Evolutionary conservation across 64 coral and sea anemone genomes (phyloP).

Genomic region (Porites lutea): DNA sequence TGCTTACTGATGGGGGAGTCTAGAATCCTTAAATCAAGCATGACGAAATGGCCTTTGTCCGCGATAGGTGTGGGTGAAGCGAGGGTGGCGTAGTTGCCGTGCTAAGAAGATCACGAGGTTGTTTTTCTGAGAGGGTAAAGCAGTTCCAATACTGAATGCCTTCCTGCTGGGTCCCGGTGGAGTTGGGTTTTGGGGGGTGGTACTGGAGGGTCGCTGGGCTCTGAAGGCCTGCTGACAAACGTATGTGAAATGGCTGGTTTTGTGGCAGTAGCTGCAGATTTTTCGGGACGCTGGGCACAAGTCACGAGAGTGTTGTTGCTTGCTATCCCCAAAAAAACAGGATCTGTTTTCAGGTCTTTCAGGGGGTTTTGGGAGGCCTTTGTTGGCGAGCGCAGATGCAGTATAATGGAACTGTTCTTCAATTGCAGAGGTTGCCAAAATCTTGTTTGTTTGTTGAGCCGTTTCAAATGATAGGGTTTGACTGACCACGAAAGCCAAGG

Average conservation of each 20-base stretch:
- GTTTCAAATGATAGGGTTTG: too few species aligned
- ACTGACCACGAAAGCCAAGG: too few species aligned
- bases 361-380: too few species aligned
- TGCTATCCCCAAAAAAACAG: neutral
- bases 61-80: neutral
- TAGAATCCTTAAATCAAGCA: neutral
- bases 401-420: too few species aligned
- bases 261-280: conserved; percentile 22
- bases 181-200: neutral
- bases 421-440: too few species aligned
- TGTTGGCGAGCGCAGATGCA: too few species aligned
- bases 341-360: neutral
- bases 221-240: too few species aligned
- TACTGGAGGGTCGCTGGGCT: neutral
- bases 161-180: neutral
- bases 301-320: too few species aligned
- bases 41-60: conserved; percentile 20
- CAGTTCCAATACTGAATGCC: conserved; percentile 20
- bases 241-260: conserved; percentile 37
- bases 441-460: too few species aligned
- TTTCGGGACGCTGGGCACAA: too few species aligned
- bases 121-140: neutral
- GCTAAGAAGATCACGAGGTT: neutral
- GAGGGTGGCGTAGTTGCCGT: neutral
- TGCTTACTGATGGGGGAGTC: neutral